These are phyloP conservation scores for Origma solitaria DNA, from an alignment of 2,113 vertebrate genomes.

Conservation along the genomic window DNA sequence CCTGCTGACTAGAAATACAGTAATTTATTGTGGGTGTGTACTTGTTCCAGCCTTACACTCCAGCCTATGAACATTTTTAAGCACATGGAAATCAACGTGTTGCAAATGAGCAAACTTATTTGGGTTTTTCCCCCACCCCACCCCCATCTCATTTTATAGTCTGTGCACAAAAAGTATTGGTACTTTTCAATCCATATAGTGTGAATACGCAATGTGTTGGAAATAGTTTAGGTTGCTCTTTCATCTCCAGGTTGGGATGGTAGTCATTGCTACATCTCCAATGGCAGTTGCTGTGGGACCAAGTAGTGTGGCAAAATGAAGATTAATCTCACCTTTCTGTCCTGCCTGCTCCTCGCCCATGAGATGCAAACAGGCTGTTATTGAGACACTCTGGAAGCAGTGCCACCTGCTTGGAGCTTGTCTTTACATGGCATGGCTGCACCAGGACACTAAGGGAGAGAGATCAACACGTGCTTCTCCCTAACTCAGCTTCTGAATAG, in stretches of 20 bases:
- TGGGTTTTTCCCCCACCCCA: neutral
- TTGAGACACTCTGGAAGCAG: neutral
- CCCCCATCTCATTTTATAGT: conserved; percentile 12
- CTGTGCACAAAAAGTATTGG: conserved; percentile 70
- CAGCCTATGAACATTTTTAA: conserved; percentile 70
- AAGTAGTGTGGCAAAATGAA: neutral
- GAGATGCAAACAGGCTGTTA: neutral
- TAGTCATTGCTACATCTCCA: neutral
- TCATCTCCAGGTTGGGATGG: neutral
- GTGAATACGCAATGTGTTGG: neutral
- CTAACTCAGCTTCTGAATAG: neutral
- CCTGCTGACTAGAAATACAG: neutral
- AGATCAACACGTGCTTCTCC: neutral
- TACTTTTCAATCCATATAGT: conserved; percentile 65
- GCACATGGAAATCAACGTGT: conserved; percentile 57
- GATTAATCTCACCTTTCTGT: neutral
- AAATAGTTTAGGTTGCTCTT: neutral
- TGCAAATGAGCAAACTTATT: conserved; percentile 59
- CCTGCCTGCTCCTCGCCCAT: neutral
- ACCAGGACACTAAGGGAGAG: neutral
- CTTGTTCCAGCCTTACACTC: conserved; percentile 52
- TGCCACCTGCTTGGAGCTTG: neutral
- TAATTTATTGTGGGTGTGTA: conserved; percentile 13
- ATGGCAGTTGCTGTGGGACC: neutral
- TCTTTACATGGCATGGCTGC: neutral